Conservation (phyloP, 2,888 invertebrate genomes). For the Matsumyia berberina region DNA sequence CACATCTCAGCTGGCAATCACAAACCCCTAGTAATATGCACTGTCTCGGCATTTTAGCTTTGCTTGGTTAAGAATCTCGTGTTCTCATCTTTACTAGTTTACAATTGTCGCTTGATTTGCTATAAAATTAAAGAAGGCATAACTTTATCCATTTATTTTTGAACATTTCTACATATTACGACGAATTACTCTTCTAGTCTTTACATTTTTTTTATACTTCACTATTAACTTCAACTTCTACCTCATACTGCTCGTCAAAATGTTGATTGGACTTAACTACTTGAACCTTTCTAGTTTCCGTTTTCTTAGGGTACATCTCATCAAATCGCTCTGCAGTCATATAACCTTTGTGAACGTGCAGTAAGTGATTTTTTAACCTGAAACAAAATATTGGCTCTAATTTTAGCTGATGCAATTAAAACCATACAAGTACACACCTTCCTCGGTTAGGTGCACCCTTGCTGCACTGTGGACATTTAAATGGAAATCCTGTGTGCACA, state of each 20-base stretch:
- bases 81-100: too few relatives aligned
- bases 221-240: slow-evolving; percentile 2
- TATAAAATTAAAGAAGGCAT: too few relatives aligned
- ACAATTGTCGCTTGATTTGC: too few relatives aligned
- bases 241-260: background rate
- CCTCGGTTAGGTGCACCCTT: slow-evolving; percentile 26
- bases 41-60: too few relatives aligned
- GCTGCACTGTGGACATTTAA: slow-evolving; percentile 18
- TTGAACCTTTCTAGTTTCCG: slow-evolving; percentile 23
- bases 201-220: too few relatives aligned
- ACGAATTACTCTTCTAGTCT: too few relatives aligned
- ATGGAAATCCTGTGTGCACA: slow-evolving; percentile 38
- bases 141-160: background rate
- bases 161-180: background rate
- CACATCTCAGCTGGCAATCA: too few relatives aligned
- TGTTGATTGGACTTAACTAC: background rate
- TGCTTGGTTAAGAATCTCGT: too few relatives aligned
- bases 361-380: slow-evolving; percentile 29
- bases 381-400: background rate
- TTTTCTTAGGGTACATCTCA: slow-evolving; percentile 32
- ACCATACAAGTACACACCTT: slow-evolving; percentile 12
- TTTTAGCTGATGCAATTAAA: background rate
- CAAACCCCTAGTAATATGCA: too few relatives aligned
- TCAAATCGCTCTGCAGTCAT: slow-evolving; percentile 23
- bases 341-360: slow-evolving; percentile 26